Percentiles rank a stretch among this genome's conserved stretches.
These are phyloP conservation scores for Plemyria rubiginata DNA, from an alignment of 2,888 invertebrate species.

Conservation along the genomic window DNA sequence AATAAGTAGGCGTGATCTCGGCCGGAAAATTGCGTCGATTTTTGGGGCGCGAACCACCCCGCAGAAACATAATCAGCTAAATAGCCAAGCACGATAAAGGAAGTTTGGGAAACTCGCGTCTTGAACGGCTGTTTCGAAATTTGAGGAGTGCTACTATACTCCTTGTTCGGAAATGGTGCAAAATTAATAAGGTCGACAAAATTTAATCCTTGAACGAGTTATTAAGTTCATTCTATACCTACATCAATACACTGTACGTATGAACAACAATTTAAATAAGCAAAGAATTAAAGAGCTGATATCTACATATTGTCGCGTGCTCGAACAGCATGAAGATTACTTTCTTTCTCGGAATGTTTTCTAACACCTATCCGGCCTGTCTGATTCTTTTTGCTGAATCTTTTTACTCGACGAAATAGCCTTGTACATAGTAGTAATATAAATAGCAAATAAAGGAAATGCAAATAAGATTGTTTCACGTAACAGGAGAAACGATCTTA, in stretches of 20 bases:
- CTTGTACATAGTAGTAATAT: constrained; percentile 20
- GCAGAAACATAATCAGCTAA: constrained; percentile 66
- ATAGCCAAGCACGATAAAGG: constrained; percentile 58
- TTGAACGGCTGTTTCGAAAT: constrained; percentile 34
- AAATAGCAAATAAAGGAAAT: constrained; percentile 45
- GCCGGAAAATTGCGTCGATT: constrained; percentile 78
- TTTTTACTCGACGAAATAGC: constrained; percentile 26
- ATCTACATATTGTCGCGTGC: constrained; percentile 33
- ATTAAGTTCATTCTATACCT: neutral
- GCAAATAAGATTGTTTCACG: constrained; percentile 43
- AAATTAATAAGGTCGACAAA: constrained; percentile 11
- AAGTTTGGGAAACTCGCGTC: constrained; percentile 46
- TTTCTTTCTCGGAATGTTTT: constrained; percentile 36
- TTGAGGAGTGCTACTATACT: constrained; percentile 8
- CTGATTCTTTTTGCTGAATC: constrained; percentile 34
- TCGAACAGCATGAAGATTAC: constrained; percentile 38
- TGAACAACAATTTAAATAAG: neutral
- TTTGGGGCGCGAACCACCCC: constrained; percentile 60
- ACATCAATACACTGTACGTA: neutral
- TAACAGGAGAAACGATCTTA: constrained; percentile 21
- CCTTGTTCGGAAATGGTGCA: constrained; percentile 14
- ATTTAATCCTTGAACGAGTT: neutral
- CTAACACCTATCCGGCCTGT: constrained; percentile 34
- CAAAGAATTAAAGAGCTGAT: neutral
- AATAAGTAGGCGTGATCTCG: constrained; percentile 74